A percentile compares a stretch with the other conserved stretches of the same genome.
Conservation (phyloP, 1,140 invertebrate genomes). For the Centruroides vittatus region DNA sequence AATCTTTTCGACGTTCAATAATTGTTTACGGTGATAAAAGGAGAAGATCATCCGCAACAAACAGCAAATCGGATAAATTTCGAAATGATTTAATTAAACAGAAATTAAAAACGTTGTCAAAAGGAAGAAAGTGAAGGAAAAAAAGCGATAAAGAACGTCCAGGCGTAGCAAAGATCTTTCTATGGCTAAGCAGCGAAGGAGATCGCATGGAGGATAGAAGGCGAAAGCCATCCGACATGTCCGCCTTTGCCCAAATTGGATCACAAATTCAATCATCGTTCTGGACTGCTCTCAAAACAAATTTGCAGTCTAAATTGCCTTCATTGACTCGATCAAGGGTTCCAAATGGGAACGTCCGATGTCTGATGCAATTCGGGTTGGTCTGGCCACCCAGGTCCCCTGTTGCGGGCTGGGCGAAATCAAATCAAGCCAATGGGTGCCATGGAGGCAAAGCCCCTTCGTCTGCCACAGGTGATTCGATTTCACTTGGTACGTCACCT, state of each 20-base stretch:
- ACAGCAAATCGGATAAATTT: no score
- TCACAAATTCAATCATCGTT: constrained; percentile 19
- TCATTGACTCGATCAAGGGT: constrained; percentile 17
- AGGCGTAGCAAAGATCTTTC: no score
- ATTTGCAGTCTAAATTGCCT: constrained; percentile 19
- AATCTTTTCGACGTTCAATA: no score
- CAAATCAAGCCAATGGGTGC: constrained; percentile 11
- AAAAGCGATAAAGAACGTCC: no score
- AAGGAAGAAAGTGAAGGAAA: no score
- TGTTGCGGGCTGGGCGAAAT: constrained; percentile 4
- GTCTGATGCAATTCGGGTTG: constrained; percentile 9
- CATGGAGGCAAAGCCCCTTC: neutral
- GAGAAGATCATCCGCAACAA: no score
- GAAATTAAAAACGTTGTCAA: no score
- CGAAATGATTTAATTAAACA: no score
- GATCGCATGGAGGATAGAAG: no score
- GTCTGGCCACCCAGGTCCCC: neutral
- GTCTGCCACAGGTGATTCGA: constrained; percentile 16
- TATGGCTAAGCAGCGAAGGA: no score
- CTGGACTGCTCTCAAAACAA: constrained; percentile 18
- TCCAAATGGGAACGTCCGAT: constrained; percentile 13
- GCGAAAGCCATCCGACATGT: no score
- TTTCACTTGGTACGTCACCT: constrained; percentile 14
- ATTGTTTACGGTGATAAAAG: no score
- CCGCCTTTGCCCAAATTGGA: constrained; percentile 12